phyloP scores from a whole-genome alignment of 2,888 invertebrate genomes.

The Ochropleura leucogaster region DNA sequence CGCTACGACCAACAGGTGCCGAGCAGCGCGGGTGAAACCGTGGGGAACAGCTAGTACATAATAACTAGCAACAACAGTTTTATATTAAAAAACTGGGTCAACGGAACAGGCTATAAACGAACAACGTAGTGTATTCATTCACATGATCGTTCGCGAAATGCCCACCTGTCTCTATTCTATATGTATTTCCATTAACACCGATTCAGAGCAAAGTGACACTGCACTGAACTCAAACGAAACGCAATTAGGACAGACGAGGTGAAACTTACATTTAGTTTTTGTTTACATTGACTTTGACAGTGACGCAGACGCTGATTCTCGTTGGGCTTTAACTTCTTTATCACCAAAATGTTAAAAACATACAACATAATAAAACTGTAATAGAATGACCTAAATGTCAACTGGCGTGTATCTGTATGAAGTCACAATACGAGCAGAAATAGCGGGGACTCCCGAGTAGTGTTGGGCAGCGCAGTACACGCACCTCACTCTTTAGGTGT shows the following conservation, averaged over 20 bases:
- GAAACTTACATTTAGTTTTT: conserved; percentile 29
- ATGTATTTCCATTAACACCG: conserved; percentile 27
- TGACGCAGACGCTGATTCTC: conserved; percentile 43
- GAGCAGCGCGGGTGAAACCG: no score
- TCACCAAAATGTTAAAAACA: conserved; percentile 50
- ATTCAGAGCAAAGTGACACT: conserved; percentile 17
- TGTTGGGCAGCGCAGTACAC: conserved; percentile 24
- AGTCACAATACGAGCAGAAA: conserved; percentile 85
- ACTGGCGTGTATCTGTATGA: conserved; percentile 75
- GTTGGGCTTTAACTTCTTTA: conserved; percentile 59
- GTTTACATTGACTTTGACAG: conserved; percentile 62
- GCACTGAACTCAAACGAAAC: conserved; percentile 22
- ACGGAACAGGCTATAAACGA: conserved; percentile 52
- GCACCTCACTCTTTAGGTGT: conserved; percentile 39
- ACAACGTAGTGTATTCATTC: conserved; percentile 50
- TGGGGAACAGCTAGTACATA: no score
- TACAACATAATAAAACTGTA: conserved; percentile 68
- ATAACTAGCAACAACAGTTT: conserved; percentile 21
- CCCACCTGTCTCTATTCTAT: conserved; percentile 26
- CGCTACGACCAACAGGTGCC: no score
- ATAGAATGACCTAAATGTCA: conserved; percentile 86
- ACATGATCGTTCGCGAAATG: conserved; percentile 43
- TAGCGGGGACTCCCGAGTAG: conserved; percentile 70
- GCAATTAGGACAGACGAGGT: conserved; percentile 18
- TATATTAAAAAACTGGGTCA: conserved; percentile 59